Base-by-base conservation (phyloP, 2,113 vertebrate species). In the Pyrgilauda ruficollis region DNA sequence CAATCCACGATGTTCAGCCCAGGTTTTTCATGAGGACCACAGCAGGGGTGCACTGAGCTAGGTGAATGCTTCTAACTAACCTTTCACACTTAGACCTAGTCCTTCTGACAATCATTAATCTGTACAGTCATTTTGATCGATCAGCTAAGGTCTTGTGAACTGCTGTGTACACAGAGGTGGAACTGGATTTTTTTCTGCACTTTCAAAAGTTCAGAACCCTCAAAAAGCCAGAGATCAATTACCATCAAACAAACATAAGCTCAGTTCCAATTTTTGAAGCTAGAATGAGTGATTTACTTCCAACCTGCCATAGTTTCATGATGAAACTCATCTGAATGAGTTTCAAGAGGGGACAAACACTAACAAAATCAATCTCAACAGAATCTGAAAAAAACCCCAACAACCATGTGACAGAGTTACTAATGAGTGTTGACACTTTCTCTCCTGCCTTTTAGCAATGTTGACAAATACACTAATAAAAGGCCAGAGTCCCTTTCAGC, bases 51-150 rank as follows among this genome's bases (percentile, higher is more conserved):
- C 56, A 58, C 27, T 18, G 62, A 93, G 76, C 64, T 81, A 9
- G 64, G 63, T 1, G 41, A 80, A 41, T 46, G 3, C 9, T 67
- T 81, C 47, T 67, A 56, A 46, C 67, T 63, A 94, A 94, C 80
- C 91, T 90, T 91, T 91, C 89, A 84, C 56, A 92, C 74, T 7
- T 20, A 84, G 62, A 26, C 27, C 15, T 21, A 24, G 35, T 8
- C 50, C 41, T 68, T 53, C 93, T 84, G 53, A 68, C 91, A 94
- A 91, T 94, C 87, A 90, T 94, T 94, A 95, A 97, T 81, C 87
- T 69, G 58, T 9, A 10, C 11, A 75, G 77, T n/a, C 87, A 67
- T 28, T 90, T 1, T 59, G 50, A 86, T 39, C 4, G 10, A 93
- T 39, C 86, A 90, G 59, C 63, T 89, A 39, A 81, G 43, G 80